Evolutionary conservation across 2,797 vertebrate genomes (phyloP), one percentile per base, ranked within the genome.

Genomic region (Halcyon chelicuti): DNA sequence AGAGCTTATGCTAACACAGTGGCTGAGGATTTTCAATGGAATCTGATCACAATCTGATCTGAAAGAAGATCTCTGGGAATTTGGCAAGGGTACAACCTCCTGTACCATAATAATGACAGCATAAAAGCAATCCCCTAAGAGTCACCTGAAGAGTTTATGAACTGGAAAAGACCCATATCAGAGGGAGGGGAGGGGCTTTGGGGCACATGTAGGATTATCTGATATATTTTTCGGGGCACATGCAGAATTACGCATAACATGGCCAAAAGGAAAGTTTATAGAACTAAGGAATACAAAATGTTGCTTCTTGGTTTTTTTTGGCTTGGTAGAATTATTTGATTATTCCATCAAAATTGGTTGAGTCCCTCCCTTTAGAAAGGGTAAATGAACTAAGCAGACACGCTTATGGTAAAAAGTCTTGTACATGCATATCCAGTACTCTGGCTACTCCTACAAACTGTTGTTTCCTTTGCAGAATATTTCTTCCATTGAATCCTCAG

Each of bases 391-490:
- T 39, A 88, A 82, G 22, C 18, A 75, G 66, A 51, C 55, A 12
- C 12, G 37, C 6, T 74, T 85, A 39, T n/a, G 35, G 14, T 81
- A 75, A 79, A 19, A 63, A 35, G 14, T 37, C 25, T 40, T 55
- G 52, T 83, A 80, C 0, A 0, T 18, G 7, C 37, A 33, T 23
- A n/a, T 6, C 21, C 26, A 67, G 8, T 46, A 57, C 33, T 19
- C 17, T 57, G n/a, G 23, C 37, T 20, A 67, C 6, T 76, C 21
- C 44, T 18, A 23, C 2, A 1, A 80, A 65, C 37, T 10, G 9
- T 42, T 25, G 17, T 71, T 94, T 76, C 37, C 61, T 44, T 52
- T 68, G 46, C 52, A 73, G 40, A 46, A 63, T 88, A 78, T 91
- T 86, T 14, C 29, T 88, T 91, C 42, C 37, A 51, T 21, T 65